Evolutionary conservation across 2,888 invertebrate genomes (phyloP).

Genomic region (Leistus spinibarbis): DNA sequence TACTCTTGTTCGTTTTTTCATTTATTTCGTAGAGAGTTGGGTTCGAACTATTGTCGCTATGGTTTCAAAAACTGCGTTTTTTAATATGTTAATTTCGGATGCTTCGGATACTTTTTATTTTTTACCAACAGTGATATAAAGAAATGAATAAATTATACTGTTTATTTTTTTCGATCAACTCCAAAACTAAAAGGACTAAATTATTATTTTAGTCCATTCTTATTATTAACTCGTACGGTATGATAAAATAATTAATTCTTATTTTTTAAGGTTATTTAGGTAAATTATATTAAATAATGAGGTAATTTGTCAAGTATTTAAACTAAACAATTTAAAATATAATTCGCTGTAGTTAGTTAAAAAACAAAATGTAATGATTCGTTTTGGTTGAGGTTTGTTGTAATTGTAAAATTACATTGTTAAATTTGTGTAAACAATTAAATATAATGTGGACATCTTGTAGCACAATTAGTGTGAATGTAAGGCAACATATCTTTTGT

Average conservation of each 20-base stretch:
- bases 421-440: not conserved
- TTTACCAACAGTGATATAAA: not conserved
- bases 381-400: too few relatives aligned
- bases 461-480: not conserved
- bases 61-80: not conserved
- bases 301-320: too few relatives aligned
- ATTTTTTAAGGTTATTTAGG: too few relatives aligned
- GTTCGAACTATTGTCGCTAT: not conserved
- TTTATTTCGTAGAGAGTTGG: not conserved
- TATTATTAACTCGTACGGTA: too few relatives aligned
- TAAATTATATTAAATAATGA: too few relatives aligned
- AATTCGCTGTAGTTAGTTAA: too few relatives aligned
- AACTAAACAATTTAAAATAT: not conserved
- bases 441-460: not conserved
- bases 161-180: not conserved
- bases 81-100: not conserved
- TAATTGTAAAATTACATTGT: not conserved
- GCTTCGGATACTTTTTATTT: not conserved
- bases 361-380: too few relatives aligned
- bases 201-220: too few relatives aligned
- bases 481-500: not conserved
- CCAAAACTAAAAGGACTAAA: not conserved
- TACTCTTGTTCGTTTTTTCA: not conserved
- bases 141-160: not conserved
- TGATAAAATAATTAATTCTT: too few relatives aligned